Percentiles rank a stretch among this genome's conserved stretches.
Evolutionary conservation across 2,113 vertebrate genomes (phyloP).

Genomic region (Colossoma macropomum): DNA sequence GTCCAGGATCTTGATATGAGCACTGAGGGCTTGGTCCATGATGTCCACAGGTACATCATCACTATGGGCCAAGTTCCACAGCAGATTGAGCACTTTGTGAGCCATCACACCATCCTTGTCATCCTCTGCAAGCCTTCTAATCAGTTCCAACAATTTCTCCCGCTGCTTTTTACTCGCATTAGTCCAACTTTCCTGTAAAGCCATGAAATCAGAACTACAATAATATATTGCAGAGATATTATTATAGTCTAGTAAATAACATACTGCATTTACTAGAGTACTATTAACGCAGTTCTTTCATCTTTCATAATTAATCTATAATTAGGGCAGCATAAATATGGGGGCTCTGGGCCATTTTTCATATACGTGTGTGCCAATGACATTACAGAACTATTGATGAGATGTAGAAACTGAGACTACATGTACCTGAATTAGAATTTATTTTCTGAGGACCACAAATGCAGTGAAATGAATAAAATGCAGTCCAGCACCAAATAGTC

Average conservation of each 20-base stretch:
- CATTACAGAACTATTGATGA: too few relatives aligned
- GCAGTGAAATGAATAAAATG: too few relatives aligned
- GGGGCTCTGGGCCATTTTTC: too few relatives aligned
- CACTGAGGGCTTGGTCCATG: constrained; percentile 98
- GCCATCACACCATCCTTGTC: constrained; percentile 99
- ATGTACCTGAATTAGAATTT: too few relatives aligned
- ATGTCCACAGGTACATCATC: constrained; percentile 99
- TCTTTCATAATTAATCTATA: neutral
- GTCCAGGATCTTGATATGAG: constrained; percentile 99
- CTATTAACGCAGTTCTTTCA: neutral
- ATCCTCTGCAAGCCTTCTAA: constrained; percentile 96
- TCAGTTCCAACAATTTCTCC: constrained; percentile 96
- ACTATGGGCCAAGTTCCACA: constrained; percentile 99
- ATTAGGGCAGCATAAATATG: too few relatives aligned
- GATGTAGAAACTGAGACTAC: too few relatives aligned
- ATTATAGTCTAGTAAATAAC: too few relatives aligned
- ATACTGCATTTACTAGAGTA: neutral
- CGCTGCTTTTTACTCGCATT: constrained; percentile 99
- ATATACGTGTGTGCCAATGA: too few relatives aligned
- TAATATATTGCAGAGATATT: neutral
- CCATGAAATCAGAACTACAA: neutral
- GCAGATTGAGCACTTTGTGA: constrained; percentile 96
- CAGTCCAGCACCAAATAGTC: too few relatives aligned
- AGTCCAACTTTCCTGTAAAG: constrained; percentile 94
- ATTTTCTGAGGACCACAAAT: too few relatives aligned